Base-by-base conservation (phyloP, 2,113 vertebrate species). In the Corythaixoides concolor region DNA sequence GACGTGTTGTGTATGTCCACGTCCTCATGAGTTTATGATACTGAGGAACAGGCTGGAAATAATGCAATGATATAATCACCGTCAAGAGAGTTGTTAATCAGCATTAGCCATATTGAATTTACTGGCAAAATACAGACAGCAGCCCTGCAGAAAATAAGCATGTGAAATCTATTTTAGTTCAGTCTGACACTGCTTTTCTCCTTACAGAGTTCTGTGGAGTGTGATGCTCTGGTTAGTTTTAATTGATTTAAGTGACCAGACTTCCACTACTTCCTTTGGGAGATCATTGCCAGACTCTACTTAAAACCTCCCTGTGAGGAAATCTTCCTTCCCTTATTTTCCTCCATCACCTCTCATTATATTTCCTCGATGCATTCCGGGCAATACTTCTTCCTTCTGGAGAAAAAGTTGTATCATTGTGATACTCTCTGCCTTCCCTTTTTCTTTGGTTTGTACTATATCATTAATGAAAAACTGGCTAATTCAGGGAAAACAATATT, bases 201-300 rank as follows among this genome's bases (percentile, higher is more conserved):
- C 77, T 82, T 22, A 79, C 59, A 80, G 74, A 85, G 74, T 89
- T 63, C 84, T 49, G n/a, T 6, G 60, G 66, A 95, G 81, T 63
- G 59, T 0, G 2, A 92, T 92, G 89, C 80, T 95, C 95, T 97
- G 94, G 75, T 81, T 88, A 92, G 77, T 85, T 93, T 62, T 96
- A 97, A 97, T 95, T 92, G 89, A 96, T 95, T 97, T 96, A 95
- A 97, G 91, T 88, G 81, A 89, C 74, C 74, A 96, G 96, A 95
- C 84, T 92, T 97, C 93, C 95, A 95, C 81, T 88, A 19, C 81
- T 97, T 97, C 97, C 97, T 97, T 49, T 94, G 84, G 87, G 87
- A 96, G 77, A 95, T 79, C 81, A 68, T 91, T 96, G 93, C 92
- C 96, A 97, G 90, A 97, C 87, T 91, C 91, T 89, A 67, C 89